Conservation (phyloP, 1,140 invertebrate species). For the Bradysia coprophila region DNA sequence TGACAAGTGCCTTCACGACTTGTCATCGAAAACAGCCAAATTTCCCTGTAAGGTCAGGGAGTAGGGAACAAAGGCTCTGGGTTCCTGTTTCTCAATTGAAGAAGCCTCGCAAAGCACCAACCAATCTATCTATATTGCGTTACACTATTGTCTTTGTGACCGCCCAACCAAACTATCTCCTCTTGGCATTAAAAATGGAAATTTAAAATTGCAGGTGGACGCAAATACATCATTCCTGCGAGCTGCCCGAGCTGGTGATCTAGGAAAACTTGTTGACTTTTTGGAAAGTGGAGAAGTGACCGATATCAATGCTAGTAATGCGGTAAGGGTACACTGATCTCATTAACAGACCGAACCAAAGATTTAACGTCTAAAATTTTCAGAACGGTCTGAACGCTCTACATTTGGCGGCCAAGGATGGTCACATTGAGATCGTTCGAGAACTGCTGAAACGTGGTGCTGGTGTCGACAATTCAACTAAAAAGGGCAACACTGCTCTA, state of each 20-base stretch:
- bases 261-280: conserved; percentile 88
- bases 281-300: conserved; percentile 68
- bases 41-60: too few species aligned
- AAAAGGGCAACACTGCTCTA: conserved; percentile 97
- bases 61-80: too few species aligned
- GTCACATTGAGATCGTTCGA: conserved; percentile 83
- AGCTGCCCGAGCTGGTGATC: conserved; percentile 88
- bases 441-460: conserved; percentile 83
- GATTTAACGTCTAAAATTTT: conserved; percentile 13
- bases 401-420: conserved; percentile 95
- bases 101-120: too few species aligned
- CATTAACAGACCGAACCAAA: background rate
- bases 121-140: too few species aligned
- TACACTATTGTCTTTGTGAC: too few species aligned
- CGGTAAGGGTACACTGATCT: conserved; percentile 34
- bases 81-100: too few species aligned
- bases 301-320: conserved; percentile 96
- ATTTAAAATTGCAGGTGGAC: too few species aligned
- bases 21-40: too few species aligned
- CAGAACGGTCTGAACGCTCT: conserved; percentile 96
- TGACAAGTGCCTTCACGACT: too few species aligned
- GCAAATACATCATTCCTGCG: conserved; percentile 72
- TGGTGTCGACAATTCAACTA: conserved; percentile 91
- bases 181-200: too few species aligned
- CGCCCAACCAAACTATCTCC: too few species aligned